Base-by-base conservation (phyloP, 1,140 invertebrate genomes). In the Drosophila punjabiensis region DNA sequence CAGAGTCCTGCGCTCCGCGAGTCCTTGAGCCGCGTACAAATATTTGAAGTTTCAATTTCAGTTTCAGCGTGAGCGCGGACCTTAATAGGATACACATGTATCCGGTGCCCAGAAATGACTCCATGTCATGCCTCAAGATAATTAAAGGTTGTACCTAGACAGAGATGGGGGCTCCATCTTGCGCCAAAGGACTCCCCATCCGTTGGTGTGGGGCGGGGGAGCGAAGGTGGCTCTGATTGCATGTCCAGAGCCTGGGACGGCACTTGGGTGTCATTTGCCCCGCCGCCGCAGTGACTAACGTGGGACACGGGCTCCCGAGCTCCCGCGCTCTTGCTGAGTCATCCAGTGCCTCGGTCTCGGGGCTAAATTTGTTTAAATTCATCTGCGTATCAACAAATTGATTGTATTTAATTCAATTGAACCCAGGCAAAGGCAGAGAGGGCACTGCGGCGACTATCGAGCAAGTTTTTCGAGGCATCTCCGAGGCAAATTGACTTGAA, bases 371-470 rank as follows among this genome's bases (percentile, higher is more conserved):
- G 70, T 91, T 90, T 90, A 82, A 90, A 90, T 68, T 79, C 68
- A 85, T 86, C 67, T 90, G 86, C 87, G 87, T 86, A 90, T 86
- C 76, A 86, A 91, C 86, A 90, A 91, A 82, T 90, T 90, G 86
- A 90, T 90, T 86, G 86, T 70, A 91, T 90, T 90, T 91, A 86
- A 90, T 91, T 82, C 63, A 86, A 87, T 86, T 90, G 63, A 85
- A 85, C 74, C 71, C 86, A 64, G 58, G 61, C 41, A 52, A 78
- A 55, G 33, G 32, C 18, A 48, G 43, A 48, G 43, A 55, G 20
- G 39, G 39, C 52, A 69, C 20, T 52, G 32, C 8, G 24, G 33
- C 53, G 56, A 79, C 64, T 79, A 76, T 78, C 52, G 64, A 63
- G 65, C 56, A 81, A 61, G 53, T 66, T 60, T 70, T 81, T 50